Evolutionary conservation across 1,140 invertebrate genomes (phyloP), one percentile per base, ranked within the genome.

Genomic region (Cryptotermes secundus): DNA sequence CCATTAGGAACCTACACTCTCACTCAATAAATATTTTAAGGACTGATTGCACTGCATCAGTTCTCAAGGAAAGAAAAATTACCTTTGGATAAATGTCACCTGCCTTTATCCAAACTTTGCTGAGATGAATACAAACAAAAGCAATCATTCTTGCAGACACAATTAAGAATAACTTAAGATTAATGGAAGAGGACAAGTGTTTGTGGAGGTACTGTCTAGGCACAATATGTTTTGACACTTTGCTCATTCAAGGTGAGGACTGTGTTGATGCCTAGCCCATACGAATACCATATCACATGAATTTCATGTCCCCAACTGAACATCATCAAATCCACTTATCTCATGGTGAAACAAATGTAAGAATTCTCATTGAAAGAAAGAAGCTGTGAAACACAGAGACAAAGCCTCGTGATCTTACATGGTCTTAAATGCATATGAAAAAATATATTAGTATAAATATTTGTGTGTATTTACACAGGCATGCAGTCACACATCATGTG

Each of bases 381-480:
- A 45, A 34, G 34, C 19, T 19, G n/a, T n/a, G n/a, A 19, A 82
- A 45, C 36, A 45, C n/a, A 82, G 42, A 31, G 38, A 53, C 42
- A 82, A 80, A 49, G 42, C 81, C 53, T 82, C 38, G 19, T 82
- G 35, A 38, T 84, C 26, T 9, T 72, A 83, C 83, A 72, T 38
- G 42, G 65, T 84, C 34, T 84, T 84, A 84, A 84, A 84, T 80
- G 79, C 72, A 45, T 53, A 80, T 84, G 83, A 79, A 84, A 84
- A 84, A 84, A 84, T 84, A 84, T 84, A 84, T 84, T 84, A 84
- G 83, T 84, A 84, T 84, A 84, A 84, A 84, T 84, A 84, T 84
- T 84, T 84, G 79, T 84, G 83, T 84, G 22, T 82, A 82, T 82
- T 31, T 82, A 82, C 83, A 84, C 83, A 59, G 59, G 42, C 72